phyloP scores from a whole-genome alignment of 2,113 vertebrate genomes.

The Phalacrocorax pelagicus region DNA sequence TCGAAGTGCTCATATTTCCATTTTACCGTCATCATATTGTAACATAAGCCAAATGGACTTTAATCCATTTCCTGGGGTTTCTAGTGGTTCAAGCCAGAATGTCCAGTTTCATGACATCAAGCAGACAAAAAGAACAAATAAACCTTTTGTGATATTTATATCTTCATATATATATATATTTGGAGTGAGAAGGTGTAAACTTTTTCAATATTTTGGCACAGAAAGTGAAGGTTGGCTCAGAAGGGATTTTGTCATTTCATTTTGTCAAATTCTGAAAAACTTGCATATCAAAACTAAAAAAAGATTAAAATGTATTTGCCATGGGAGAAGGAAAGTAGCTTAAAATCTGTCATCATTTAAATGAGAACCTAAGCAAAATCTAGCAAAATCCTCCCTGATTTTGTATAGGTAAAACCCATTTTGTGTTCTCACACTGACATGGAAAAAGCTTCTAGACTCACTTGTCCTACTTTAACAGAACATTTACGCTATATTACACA shows the following conservation, averaged over 20 bases:
- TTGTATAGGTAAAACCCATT: not conserved
- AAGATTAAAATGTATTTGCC: not conserved
- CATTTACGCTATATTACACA: not conserved
- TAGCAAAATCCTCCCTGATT: not conserved
- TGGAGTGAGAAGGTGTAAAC: not conserved
- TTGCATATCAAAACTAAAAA: not conserved
- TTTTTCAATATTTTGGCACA: not conserved
- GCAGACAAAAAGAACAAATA: not conserved
- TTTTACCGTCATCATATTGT: not conserved
- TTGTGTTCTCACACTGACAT: not conserved
- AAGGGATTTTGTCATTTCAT: not conserved
- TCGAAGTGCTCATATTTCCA: not conserved
- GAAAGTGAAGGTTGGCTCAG: not conserved
- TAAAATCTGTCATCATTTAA: constrained; percentile 1
- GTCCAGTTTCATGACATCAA: not conserved
- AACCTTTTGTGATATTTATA: not conserved
- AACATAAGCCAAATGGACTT: not conserved
- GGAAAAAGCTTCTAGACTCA: not conserved
- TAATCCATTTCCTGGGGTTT: not conserved
- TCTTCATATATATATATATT: not conserved
- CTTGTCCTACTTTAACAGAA: constrained; percentile 29
- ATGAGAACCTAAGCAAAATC: not conserved
- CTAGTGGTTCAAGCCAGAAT: not conserved
- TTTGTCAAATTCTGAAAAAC: not conserved
- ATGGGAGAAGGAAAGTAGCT: not conserved